Conservation (phyloP, 2,888 invertebrate genomes). For the Bombylius discolor region DNA sequence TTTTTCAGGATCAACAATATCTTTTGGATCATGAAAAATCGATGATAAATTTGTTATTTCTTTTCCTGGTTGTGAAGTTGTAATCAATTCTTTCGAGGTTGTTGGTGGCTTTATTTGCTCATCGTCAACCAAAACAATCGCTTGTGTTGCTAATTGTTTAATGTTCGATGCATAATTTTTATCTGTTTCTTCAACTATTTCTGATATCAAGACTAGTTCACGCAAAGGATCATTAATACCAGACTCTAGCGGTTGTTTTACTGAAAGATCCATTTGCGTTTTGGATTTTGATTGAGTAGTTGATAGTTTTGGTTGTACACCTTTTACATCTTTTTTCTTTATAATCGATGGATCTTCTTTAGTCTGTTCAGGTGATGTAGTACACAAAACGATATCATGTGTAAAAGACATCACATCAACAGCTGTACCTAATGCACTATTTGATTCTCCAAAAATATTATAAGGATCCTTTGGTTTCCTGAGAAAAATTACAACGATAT, state of each 20-base stretch:
- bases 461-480: slow-evolving; percentile 31
- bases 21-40: slow-evolving; percentile 33
- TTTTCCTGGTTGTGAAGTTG: slow-evolving; percentile 1
- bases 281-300: background rate
- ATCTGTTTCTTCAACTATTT: slow-evolving; percentile 27
- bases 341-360: slow-evolving; percentile 17
- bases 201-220: slow-evolving; percentile 47
- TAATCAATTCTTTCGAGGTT: background rate
- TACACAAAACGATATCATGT: slow-evolving; percentile 50
- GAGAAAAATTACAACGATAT: background rate
- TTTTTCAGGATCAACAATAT: slow-evolving; percentile 33
- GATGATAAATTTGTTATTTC: slow-evolving; percentile 12
- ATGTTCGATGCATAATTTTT: slow-evolving; percentile 38
- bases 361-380: slow-evolving; percentile 4
- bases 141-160: slow-evolving; percentile 46
- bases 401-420: slow-evolving; percentile 76
- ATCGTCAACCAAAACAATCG: slow-evolving; percentile 43
- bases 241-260: background rate
- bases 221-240: slow-evolving; percentile 44
- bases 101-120: background rate
- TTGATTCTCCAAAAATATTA: slow-evolving; percentile 26
- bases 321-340: background rate
- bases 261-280: background rate
- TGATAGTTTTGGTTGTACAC: background rate
- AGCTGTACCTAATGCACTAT: slow-evolving; percentile 56